These are phyloP conservation scores for Megamerina dolium DNA, from an alignment of 2,888 invertebrate species.

Conservation along the genomic window DNA sequence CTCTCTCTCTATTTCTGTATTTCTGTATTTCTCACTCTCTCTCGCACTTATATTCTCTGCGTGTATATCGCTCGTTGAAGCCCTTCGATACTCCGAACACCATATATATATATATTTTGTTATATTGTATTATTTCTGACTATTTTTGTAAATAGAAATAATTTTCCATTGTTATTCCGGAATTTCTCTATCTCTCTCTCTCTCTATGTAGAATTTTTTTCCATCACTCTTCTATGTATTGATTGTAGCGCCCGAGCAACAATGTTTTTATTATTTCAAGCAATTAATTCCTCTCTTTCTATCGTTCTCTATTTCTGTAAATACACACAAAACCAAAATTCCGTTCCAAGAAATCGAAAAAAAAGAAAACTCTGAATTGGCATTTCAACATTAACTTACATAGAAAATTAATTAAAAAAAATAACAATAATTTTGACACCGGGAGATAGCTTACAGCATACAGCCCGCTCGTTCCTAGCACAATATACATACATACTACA, in stretches of 20 bases:
- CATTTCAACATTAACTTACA: constrained; percentile 23
- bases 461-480: too few species aligned
- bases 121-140: constrained; percentile 8
- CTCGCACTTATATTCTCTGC: constrained; percentile 5
- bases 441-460: too few species aligned
- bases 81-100: too few species aligned
- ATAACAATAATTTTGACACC: constrained; percentile 24
- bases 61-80: neutral
- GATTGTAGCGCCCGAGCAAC: too few species aligned
- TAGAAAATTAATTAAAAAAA: constrained; percentile 13
- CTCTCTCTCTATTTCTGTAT: constrained; percentile 1
- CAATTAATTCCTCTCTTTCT: constrained; percentile 10
- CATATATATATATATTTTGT: too few species aligned
- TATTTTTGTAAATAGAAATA: constrained; percentile 40
- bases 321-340: constrained; percentile 19
- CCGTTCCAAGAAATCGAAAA: too few species aligned
- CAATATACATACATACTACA: too few species aligned
- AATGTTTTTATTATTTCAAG: too few species aligned
- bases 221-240: too few species aligned
- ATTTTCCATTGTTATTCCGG: constrained; percentile 47
- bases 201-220: constrained; percentile 16
- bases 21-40: constrained; percentile 3
- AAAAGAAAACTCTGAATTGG: too few species aligned
- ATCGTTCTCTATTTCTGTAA: constrained; percentile 14
- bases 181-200: constrained; percentile 39